Conservation (phyloP, 2,888 invertebrate genomes). For the Acanthoscelides obtectus region DNA sequence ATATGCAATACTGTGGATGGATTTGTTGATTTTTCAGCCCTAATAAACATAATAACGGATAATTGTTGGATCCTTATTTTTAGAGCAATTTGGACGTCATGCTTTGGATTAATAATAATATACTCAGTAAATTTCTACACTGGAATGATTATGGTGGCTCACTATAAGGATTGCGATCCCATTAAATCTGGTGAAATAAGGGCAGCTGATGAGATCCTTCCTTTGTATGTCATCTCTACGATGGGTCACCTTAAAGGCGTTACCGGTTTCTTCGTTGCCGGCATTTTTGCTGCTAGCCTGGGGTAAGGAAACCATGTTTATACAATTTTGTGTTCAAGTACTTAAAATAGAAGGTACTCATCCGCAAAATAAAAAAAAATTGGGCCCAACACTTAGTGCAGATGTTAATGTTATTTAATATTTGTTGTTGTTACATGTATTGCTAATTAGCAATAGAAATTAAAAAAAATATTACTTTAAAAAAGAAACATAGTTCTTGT, state of each 20-base stretch:
- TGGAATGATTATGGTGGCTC: conserved; percentile 78
- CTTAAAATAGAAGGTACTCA: no score
- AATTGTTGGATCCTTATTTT: conserved; percentile 4
- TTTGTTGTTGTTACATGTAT: no score
- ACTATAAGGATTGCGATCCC: conserved; percentile 84
- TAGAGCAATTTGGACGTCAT: conserved; percentile 72
- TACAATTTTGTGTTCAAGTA: conserved; percentile 14
- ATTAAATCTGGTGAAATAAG: conserved; percentile 63
- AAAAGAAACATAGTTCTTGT: no score
- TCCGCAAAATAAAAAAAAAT: no score
- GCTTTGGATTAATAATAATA: conserved; percentile 70
- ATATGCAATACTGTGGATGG: no score
- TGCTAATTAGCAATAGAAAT: no score
- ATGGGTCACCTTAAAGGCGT: conserved; percentile 72
- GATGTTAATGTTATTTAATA: no score
- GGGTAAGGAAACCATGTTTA: conserved; percentile 57
- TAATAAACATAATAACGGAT: no score
- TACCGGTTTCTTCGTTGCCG: conserved; percentile 91
- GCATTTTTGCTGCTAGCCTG: conserved; percentile 92
- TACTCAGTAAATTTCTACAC: conserved; percentile 84
- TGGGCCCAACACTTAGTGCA: no score
- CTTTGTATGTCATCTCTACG: conserved; percentile 82
- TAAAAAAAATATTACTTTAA: no score
- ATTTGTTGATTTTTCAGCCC: no score
- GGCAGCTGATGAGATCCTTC: conserved; percentile 77